These are phyloP conservation scores for Henricia sp. DNA, from an alignment of 53 echinoderm and acorn worm genomes.

Conservation along the genomic window DNA sequence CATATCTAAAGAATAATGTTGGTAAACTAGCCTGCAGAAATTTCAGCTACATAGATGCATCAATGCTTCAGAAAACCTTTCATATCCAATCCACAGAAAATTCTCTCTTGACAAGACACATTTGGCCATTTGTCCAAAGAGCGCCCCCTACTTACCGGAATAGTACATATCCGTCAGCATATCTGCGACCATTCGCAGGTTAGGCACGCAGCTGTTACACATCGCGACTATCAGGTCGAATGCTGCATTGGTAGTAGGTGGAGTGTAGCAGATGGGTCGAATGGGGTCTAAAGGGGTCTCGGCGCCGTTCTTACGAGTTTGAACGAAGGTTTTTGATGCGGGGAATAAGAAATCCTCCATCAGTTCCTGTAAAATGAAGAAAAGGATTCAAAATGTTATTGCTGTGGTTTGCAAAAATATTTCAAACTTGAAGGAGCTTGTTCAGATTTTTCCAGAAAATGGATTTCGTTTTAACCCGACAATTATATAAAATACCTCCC, in stretches of 20 bases:
- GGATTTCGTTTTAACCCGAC: too few species aligned
- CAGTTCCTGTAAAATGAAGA: constrained; percentile 81
- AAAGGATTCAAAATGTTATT: neutral
- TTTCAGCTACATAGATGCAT: too few species aligned
- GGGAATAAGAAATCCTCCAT: constrained; percentile 99
- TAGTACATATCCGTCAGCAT: constrained; percentile 98
- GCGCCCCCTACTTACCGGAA: constrained; percentile 92
- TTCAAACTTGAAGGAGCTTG: too few species aligned
- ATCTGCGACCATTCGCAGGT: constrained; percentile 90
- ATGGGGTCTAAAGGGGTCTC: constrained; percentile 96
- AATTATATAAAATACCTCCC: too few species aligned
- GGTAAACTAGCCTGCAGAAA: too few species aligned
- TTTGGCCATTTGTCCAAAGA: too few species aligned
- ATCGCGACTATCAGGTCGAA: constrained; percentile 97
- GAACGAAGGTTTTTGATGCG: constrained; percentile 94
- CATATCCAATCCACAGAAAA: too few species aligned
- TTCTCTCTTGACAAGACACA: too few species aligned
- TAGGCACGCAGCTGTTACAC: constrained; percentile 91
- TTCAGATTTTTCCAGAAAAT: too few species aligned
- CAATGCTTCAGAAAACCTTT: too few species aligned
- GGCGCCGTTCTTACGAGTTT: constrained; percentile 94
- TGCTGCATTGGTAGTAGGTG: constrained; percentile 93
- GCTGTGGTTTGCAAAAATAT: too few species aligned
- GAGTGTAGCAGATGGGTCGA: constrained; percentile 82
- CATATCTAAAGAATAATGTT: too few species aligned